Evolutionary conservation across 1,140 invertebrate species (phyloP).

Genomic region (Penaeus vannamei): DNA sequence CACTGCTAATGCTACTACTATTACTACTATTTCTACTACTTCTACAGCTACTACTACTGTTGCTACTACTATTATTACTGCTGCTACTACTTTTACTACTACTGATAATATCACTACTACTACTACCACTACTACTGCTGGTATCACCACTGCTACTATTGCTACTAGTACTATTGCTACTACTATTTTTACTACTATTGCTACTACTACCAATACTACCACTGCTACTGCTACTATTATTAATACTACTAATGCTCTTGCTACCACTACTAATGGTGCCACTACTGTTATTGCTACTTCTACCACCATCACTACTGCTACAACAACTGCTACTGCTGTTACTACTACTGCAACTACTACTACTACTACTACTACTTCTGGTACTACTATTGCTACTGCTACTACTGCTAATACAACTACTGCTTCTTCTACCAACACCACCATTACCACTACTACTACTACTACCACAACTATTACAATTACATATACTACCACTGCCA

Average conservation of each 20-base stretch:
- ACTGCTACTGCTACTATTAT: slow-evolving; percentile 12
- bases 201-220: slow-evolving; percentile 12
- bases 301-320: too few relatives aligned
- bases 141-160: slow-evolving; percentile 2
- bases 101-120: background rate
- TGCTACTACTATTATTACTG: slow-evolving; percentile 18
- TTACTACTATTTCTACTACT: slow-evolving; percentile 9
- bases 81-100: slow-evolving; percentile 10
- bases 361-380: too few relatives aligned
- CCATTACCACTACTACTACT: too few relatives aligned
- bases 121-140: slow-evolving; percentile 18
- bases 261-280: background rate
- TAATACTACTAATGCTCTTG: slow-evolving; percentile 11
- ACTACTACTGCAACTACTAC: too few relatives aligned
- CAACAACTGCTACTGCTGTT: too few relatives aligned
- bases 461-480: too few relatives aligned
- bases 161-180: slow-evolving; percentile 16
- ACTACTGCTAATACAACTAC: too few relatives aligned
- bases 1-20: slow-evolving; percentile 7
- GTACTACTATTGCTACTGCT: too few relatives aligned
- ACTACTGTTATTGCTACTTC: slow-evolving; percentile 1
- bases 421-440: too few relatives aligned
- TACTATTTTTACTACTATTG: slow-evolving; percentile 11
- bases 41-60: slow-evolving; percentile 7
- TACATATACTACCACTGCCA: too few relatives aligned